Percentiles rank a stretch among this genome's conserved stretches.
Evolutionary conservation across 2,113 vertebrate species (phyloP).

Genomic region (Sphaerodactylus townsendi): DNA sequence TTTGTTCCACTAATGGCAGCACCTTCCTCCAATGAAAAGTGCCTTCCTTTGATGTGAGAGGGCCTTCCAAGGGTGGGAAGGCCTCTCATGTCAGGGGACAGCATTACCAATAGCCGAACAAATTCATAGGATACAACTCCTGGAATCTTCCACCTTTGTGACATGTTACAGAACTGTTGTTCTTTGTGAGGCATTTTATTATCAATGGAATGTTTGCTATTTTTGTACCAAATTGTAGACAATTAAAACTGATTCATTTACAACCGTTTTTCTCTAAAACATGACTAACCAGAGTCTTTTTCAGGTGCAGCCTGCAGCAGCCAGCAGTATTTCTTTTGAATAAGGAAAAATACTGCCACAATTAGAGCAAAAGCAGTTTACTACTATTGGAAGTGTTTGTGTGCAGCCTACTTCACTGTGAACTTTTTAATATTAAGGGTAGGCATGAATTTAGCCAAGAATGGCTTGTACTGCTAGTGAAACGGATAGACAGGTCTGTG

Average conservation of each 20-base stretch:
- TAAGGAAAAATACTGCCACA: neutral
- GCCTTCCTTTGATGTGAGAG: no score
- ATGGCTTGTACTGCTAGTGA: neutral
- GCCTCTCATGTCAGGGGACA: no score
- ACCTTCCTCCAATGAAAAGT: no score
- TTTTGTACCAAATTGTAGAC: neutral
- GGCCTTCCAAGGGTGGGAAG: no score
- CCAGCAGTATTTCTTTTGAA: neutral
- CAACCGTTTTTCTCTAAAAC: neutral
- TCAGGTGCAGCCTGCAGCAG: neutral
- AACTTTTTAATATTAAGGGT: neutral
- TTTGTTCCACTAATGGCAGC: no score
- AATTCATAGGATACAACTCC: neutral
- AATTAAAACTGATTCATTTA: neutral
- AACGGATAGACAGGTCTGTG: neutral
- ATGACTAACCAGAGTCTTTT: neutral
- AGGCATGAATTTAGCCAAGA: neutral
- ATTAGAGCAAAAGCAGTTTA: neutral
- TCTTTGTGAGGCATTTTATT: neutral
- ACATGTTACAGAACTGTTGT: neutral
- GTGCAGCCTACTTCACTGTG: no score
- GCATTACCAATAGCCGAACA: no score
- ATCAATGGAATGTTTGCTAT: neutral
- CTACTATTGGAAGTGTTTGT: neutral
- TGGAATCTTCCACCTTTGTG: constrained; percentile 40